Evolutionary conservation across 2,113 vertebrate genomes (phyloP), one percentile per base, ranked within the genome.

Genomic region (Stegostoma tigrinum): DNA sequence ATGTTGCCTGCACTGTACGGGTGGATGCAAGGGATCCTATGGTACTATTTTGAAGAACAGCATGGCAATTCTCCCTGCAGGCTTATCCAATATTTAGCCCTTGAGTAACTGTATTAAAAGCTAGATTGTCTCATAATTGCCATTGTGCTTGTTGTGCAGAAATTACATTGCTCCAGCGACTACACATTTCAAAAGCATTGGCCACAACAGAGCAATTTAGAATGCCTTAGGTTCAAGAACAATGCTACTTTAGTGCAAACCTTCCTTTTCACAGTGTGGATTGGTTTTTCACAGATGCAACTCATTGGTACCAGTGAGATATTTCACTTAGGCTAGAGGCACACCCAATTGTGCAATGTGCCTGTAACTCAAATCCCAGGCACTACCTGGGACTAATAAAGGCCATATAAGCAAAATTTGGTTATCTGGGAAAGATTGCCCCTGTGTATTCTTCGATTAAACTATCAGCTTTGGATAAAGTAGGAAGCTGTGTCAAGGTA

Each of bases 401-500:
- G 98, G 97, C 97, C 97, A 96, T 98, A 70, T 97, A 97, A 97
- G 96, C 70, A 72, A 96, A 97, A 96, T 96, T 97, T 97, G 97
- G 97, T 97, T 97, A 98, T 98, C 97, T 97, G 97, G 97, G 97
- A 97, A 97, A 97, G 97, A 97, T 97, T 97, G 3, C 86, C 96
- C 97, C 97, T 97, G 97, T 96, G 97, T 96, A 96, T 70, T 96
- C 96, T 96, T 94, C 83, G 96, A 96, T 96, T 96, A 34, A 95
- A 94, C 95, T 96, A 96, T 95, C 95, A 95, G 95, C 96, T 96
- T 96, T 96, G 96, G 0, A 70, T 96, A 96, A 96, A 96, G 96
- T 96, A 95, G 96, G 96, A 96, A 45, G 4, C 6, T 6, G 12
- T 30, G 48, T 45, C 4, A 24, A 72, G 38, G 93, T 17, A 7